A percentile compares a stretch with the other conserved stretches of the same genome.
Evolutionary conservation across 2,888 invertebrate species (phyloP).

Genomic region (Calephelis perditalis): DNA sequence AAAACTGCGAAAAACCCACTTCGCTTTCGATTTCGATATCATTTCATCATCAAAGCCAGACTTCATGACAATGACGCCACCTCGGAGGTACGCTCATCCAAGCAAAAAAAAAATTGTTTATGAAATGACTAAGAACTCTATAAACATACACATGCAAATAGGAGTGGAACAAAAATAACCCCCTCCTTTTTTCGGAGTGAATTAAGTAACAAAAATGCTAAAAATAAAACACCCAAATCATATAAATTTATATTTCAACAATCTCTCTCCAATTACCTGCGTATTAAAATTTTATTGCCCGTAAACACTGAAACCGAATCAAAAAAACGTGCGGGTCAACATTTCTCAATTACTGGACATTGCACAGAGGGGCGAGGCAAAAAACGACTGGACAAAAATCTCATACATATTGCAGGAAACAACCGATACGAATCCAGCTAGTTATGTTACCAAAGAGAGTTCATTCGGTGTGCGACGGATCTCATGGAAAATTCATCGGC

Average conservation of each 20-base stretch:
- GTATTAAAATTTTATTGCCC: constrained; percentile 21
- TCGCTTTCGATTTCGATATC: no score
- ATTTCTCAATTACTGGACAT: constrained; percentile 55
- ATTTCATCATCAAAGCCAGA: no score
- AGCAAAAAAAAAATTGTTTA: no score
- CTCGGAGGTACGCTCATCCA: no score
- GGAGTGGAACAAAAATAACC: no score
- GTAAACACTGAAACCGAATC: constrained; percentile 29
- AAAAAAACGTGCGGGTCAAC: constrained; percentile 38
- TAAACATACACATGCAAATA: no score
- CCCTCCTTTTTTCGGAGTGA: no score
- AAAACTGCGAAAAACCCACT: no score
- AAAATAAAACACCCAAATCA: no score
- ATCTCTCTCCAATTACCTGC: background rate
- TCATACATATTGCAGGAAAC: constrained; percentile 68
- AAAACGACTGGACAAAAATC: constrained; percentile 66
- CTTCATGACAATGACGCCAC: no score
- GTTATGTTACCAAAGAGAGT: constrained; percentile 46
- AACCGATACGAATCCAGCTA: constrained; percentile 67
- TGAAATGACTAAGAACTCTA: no score
- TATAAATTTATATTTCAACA: background rate
- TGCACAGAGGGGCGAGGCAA: constrained; percentile 53
- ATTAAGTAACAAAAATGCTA: no score
- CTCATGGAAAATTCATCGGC: constrained; percentile 66
- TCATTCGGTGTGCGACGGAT: constrained; percentile 21